Percentiles rank a stretch among this genome's conserved stretches.
These are phyloP conservation scores for Spilarctia lutea DNA, from an alignment of 2,888 invertebrate genomes.

Conservation along the genomic window DNA sequence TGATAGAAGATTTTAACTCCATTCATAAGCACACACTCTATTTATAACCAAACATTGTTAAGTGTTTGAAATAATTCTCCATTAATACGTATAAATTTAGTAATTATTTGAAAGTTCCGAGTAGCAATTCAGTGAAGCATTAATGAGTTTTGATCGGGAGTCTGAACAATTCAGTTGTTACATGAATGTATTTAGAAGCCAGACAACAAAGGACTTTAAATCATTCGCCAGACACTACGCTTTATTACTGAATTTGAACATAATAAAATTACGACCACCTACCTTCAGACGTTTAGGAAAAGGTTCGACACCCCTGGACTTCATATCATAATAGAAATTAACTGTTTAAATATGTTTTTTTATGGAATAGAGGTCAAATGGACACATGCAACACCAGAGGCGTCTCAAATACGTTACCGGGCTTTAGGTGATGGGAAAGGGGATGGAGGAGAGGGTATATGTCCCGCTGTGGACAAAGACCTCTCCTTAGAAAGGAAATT, in stretches of 20 bases:
- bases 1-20: no score
- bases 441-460: no score
- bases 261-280: not conserved
- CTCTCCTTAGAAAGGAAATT: no score
- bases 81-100: not conserved
- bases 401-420: no score
- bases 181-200: slow-evolving; percentile 31
- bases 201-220: slow-evolving; percentile 62
- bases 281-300: not conserved
- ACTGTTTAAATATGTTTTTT: not conserved
- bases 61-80: not conserved
- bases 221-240: slow-evolving; percentile 50
- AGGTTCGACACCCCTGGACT: not conserved
- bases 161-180: slow-evolving; percentile 35
- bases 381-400: no score
- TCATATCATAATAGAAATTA: not conserved
- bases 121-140: slow-evolving; percentile 6
- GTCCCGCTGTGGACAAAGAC: no score
- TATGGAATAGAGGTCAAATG: no score
- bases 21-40: not conserved
- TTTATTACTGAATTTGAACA: slow-evolving; percentile 39
- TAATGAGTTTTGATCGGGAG: slow-evolving; percentile 24
- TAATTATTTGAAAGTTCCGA: not conserved
- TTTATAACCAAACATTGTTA: not conserved
- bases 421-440: no score